Conservation (phyloP, 1,140 invertebrate genomes). For the Anthonomus grandis region DNA sequence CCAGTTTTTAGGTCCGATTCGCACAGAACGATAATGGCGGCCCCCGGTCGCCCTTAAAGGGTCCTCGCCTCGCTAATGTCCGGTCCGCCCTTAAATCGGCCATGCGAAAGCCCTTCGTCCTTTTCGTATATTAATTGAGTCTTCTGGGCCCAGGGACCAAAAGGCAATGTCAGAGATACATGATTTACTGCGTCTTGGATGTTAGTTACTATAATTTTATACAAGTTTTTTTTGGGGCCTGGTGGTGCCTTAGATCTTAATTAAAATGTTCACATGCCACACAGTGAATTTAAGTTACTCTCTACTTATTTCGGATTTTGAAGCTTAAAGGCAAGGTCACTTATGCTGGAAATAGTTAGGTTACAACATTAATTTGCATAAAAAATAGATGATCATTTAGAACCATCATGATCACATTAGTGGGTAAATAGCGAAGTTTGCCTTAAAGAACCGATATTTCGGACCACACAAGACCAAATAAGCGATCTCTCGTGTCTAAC, state of each 20-base stretch:
- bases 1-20: conserved; percentile 34
- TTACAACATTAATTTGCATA: no score
- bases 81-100: conserved; percentile 39
- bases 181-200: conserved; percentile 27
- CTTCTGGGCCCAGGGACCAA: conserved; percentile 32
- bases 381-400: no score
- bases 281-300: no score
- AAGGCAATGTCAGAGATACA: conserved; percentile 26
- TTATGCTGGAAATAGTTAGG: no score
- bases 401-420: no score
- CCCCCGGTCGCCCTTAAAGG: conserved; percentile 8
- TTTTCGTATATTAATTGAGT: conserved; percentile 46
- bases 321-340: no score
- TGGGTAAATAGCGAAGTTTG: no score
- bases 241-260: conserved; percentile 17
- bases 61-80: conserved; percentile 30
- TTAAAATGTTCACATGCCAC: conserved; percentile 24
- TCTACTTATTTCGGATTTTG: no score
- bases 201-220: conserved; percentile 29
- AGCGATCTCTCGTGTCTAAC: conserved; percentile 26
- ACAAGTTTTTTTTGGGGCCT: conserved; percentile 16
- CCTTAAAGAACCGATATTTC: conserved; percentile 9
- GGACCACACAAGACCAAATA: conserved; percentile 26
- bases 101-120: conserved; percentile 31
- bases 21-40: conserved; percentile 34